Evolutionary conservation across 2,113 vertebrate genomes (phyloP), one percentile per base, ranked within the genome.

Genomic region (Echinops telfairi): DNA sequence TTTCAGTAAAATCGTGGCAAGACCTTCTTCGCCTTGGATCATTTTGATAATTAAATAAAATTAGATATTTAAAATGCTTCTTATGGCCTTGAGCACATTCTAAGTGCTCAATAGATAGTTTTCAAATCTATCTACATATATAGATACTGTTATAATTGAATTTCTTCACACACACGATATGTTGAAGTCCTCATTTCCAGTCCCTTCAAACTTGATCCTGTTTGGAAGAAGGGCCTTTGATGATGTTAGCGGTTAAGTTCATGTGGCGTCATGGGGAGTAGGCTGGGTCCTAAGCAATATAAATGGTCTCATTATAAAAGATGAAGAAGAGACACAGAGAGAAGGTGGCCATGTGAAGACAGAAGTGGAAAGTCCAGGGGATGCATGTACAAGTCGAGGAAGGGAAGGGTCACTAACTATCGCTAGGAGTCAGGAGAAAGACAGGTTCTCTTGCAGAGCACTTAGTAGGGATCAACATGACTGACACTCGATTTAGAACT

Each of bases 31-130:
- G 93, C 40, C 22, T 87, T 2, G 1, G 23, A 36, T 73, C 75
- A 71, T 53, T 53, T 53, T 53, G 47, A 53, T 83, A 85, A 57
- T 91, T 58, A 87, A 91, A 89, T 53, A 17, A 36, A 33, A 64
- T 66, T 11, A 60, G 2, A 2, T 66, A 43, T 38, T 95, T 85
- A 36, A 90, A 86, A 83, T 62, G 7, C 20, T 62, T 15, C 47
- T 53, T 53, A 53, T 53, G 47, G 10, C 23, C 60, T 64, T 15
- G 78, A 82, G 25, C 53, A 88, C 20, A 76, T 31, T 84, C 40
- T 2, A 47, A 31, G 25, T 87, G 6, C 16, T 83, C 43, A 89
- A n/a, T 64, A 88, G 83, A 23, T 40, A 31, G 0, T 12, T 1
- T 43, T 60, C 11, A 73, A 75, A 43, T 20, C 71, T 43, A 60